A percentile compares a stretch with the other conserved stretches of the same genome.
These are phyloP conservation scores for Epistrophe eligans DNA, from an alignment of 2,888 invertebrate species.

Conservation along the genomic window DNA sequence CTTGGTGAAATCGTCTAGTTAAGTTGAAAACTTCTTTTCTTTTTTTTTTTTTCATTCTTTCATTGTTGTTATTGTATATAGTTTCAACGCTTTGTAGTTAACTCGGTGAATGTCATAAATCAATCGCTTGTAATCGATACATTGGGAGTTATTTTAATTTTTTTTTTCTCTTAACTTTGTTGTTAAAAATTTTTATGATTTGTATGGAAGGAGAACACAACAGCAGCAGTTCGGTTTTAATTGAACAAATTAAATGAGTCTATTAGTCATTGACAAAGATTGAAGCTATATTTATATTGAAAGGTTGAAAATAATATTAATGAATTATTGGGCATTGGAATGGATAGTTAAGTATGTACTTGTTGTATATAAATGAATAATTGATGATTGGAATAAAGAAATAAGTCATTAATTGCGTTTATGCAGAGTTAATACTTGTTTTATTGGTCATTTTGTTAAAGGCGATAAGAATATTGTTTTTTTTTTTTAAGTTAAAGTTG, in stretches of 20 bases:
- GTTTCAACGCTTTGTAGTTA: slow-evolving; percentile 4
- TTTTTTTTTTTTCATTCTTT: neutral
- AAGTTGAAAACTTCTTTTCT: neutral
- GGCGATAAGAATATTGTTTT: slow-evolving; percentile 1
- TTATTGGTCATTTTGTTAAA: slow-evolving; percentile 33
- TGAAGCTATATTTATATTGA: slow-evolving; percentile 63
- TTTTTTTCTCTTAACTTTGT: slow-evolving; percentile 16
- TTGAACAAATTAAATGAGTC: slow-evolving; percentile 75
- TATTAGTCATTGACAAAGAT: slow-evolving; percentile 63
- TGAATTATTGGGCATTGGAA: slow-evolving; percentile 49
- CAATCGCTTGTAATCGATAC: slow-evolving; percentile 74
- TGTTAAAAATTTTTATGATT: slow-evolving; percentile 45
- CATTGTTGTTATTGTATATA: neutral
- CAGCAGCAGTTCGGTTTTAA: slow-evolving; percentile 54
- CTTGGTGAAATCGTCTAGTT: slow-evolving; percentile 30
- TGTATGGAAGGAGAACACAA: slow-evolving; percentile 65
- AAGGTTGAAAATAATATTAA: slow-evolving; percentile 64
- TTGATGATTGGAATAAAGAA: slow-evolving; percentile 52
- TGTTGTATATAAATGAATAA: slow-evolving; percentile 56
- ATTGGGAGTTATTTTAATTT: slow-evolving; percentile 40
- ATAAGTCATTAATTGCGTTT: slow-evolving; percentile 68
- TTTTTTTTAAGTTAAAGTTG: neutral
- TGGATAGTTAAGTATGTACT: slow-evolving; percentile 7
- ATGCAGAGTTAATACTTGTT: slow-evolving; percentile 20
- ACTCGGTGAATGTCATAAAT: slow-evolving; percentile 65